Conservation (phyloP, 2,113 vertebrate species). For the Phylloscopus trochiloides region DNA sequence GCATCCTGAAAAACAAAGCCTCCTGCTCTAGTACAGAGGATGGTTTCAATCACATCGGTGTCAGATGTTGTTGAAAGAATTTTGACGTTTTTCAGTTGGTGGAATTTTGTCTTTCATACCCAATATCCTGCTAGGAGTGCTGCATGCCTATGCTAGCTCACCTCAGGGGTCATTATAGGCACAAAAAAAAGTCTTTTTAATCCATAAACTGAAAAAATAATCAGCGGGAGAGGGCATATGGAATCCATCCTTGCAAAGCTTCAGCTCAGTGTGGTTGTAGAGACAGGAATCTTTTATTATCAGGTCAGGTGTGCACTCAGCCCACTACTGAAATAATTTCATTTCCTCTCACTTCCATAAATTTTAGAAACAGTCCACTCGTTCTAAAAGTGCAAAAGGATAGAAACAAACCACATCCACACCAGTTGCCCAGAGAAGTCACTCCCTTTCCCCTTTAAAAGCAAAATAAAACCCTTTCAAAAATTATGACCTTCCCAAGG, state of each 20-base stretch:
- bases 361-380: background rate
- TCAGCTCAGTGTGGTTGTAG: background rate
- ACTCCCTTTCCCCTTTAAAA: background rate
- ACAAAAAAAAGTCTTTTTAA: background rate
- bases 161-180: background rate
- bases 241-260: background rate
- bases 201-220: background rate
- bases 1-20: constrained; percentile 35
- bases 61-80: constrained; percentile 15
- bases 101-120: background rate
- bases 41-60: background rate
- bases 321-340: background rate
- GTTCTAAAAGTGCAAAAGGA: background rate
- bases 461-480: background rate
- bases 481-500: background rate
- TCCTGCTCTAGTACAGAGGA: constrained; percentile 21
- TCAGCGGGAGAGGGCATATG: background rate
- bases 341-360: background rate
- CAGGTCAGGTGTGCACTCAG: background rate
- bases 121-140: background rate
- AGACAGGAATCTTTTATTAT: background rate
- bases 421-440: background rate
- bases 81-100: background rate
- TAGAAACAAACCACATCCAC: background rate
- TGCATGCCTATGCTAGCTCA: background rate